phyloP scores from a whole-genome alignment of 30 jellyfish, hydroid and myxozoan genomes.

The Euphysa ruthae region DNA sequence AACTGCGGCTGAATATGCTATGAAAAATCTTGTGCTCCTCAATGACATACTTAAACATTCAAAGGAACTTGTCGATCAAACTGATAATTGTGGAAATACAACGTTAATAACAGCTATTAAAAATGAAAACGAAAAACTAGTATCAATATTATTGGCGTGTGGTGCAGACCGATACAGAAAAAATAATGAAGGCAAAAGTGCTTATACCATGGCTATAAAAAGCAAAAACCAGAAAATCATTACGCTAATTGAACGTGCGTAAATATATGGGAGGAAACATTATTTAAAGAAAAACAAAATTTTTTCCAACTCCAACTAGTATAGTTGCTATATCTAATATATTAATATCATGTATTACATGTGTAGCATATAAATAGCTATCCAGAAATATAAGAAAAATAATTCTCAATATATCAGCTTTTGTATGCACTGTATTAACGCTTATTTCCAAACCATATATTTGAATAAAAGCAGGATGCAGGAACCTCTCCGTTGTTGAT shows the following conservation, averaged over 20 bases:
- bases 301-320: too few relatives aligned
- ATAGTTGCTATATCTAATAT: too few relatives aligned
- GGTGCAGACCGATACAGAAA: neutral
- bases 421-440: too few relatives aligned
- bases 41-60: neutral
- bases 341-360: too few relatives aligned
- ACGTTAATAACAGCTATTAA: neutral
- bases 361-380: too few relatives aligned
- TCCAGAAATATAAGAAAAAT: too few relatives aligned
- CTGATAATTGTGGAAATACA: neutral
- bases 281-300: too few relatives aligned
- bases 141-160: neutral
- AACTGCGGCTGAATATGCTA: neutral
- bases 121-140: neutral
- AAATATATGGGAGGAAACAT: too few relatives aligned
- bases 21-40: neutral
- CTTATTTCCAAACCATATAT: too few relatives aligned
- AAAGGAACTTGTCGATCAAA: neutral
- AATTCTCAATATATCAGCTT: too few relatives aligned
- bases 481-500: too few relatives aligned
- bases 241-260: neutral
- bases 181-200: neutral
- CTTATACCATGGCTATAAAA: neutral
- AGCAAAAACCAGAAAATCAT: neutral
- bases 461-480: too few relatives aligned